Conservation (phyloP, 53 echinoderm and acorn worm species). For the Astropecten irregularis region DNA sequence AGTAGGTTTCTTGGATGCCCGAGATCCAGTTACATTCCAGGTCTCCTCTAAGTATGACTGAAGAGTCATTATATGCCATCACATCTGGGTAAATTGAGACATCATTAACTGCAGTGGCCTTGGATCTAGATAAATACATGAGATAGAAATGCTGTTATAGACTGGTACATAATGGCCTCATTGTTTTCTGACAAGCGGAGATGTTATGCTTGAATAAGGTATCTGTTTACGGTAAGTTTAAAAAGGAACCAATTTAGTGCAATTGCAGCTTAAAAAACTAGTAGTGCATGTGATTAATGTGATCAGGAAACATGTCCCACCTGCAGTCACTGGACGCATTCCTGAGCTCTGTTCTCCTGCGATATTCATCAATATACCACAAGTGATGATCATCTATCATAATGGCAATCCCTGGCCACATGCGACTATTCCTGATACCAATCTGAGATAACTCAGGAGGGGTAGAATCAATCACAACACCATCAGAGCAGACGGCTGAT, state of each 20-base stretch:
- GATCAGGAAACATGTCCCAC: too few species aligned
- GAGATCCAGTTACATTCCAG: slow-evolving; percentile 17
- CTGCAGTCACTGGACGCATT: slow-evolving; percentile 30
- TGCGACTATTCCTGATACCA: slow-evolving; percentile 13
- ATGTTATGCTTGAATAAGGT: too few species aligned
- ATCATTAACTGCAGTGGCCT: not conserved
- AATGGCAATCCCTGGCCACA: slow-evolving; percentile 25
- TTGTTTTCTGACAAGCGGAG: too few species aligned
- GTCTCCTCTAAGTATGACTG: slow-evolving; percentile 2
- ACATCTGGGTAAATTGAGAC: slow-evolving; percentile 20
- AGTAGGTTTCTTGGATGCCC: not conserved
- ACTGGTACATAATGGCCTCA: too few species aligned
- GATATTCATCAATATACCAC: slow-evolving; percentile 39
- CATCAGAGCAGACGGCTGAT: slow-evolving; percentile 38
- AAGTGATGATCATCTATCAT: not conserved
- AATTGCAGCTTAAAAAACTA: too few species aligned
- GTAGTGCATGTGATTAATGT: too few species aligned
- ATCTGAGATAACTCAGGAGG: slow-evolving; percentile 27
- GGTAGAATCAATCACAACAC: slow-evolving; percentile 39
- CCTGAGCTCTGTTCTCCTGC: not conserved
- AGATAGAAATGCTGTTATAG: too few species aligned
- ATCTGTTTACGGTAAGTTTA: too few species aligned
- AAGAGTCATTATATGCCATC: not conserved
- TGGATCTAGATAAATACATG: not conserved
- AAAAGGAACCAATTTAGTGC: too few species aligned